Evolutionary conservation across 2,113 vertebrate species (phyloP), one percentile per base, ranked within the genome.

Genomic region (Montifringilla adamsi): DNA sequence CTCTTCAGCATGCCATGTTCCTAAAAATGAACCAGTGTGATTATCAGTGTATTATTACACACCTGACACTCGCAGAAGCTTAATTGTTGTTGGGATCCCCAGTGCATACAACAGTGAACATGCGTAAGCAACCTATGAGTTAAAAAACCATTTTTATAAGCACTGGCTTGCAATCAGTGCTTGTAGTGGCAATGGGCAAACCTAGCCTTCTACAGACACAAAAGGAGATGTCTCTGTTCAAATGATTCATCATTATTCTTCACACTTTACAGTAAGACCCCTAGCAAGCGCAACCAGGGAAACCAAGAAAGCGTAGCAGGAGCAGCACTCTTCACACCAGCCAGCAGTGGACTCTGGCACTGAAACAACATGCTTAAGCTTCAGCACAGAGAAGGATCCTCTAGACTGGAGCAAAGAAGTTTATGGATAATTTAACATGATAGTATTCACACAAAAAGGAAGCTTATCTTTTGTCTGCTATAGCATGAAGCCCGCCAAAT

Each of bases 71-170:
- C 24, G n/a, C 0, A 66, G 60, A 87, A 82, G 7, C 17, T 47
- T 64, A 44, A 67, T 2, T 11, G 24, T 17, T 62, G 4, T 26
- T 76, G 28, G 3, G 30, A 15, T 67, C 44, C 8, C 9, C 47
- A 49, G 19, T 5, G 21, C 33, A 63, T 52, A 39, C 15, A 87
- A 55, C 1, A 3, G 15, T 17, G 23, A 15, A 10, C 0, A 0
- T 0, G 0, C 1, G 1, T 35, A 72, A 91, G 44, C 16, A 67
- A 49, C 20, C 3, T 7, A 4, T 15, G 52, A 2, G 1, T 72
- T 87, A 31, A 79, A 87, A 73, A 27, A 21, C 4, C 15, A 12
- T 28, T 63, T 31, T n/a, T 70, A n/a, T 21, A 67, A 82, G 60
- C 27, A 15, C 52, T 52, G 26, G 13, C 35, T 91, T 72, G 55